phyloP scores from a whole-genome alignment of 2,113 vertebrate species.

The Eublepharis macularius region DNA sequence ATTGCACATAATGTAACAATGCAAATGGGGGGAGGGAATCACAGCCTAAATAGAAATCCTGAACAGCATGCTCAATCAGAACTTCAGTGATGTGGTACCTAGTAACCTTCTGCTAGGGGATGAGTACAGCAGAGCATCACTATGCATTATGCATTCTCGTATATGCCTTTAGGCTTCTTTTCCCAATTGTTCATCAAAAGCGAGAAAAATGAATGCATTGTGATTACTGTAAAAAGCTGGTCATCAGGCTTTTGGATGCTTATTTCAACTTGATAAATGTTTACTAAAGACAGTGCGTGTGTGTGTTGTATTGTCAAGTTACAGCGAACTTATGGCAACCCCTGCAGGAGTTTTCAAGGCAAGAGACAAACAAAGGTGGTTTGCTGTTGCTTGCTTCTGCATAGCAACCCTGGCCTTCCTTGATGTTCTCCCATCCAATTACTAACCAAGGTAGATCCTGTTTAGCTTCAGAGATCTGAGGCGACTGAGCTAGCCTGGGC shows the following conservation, averaged over 20 bases:
- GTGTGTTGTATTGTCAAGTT: too few relatives aligned
- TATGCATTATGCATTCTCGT: conserved; percentile 43
- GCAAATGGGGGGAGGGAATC: neutral
- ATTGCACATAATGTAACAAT: conserved; percentile 36
- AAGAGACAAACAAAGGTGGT: too few relatives aligned
- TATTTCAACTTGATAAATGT: neutral
- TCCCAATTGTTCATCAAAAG: conserved; percentile 21
- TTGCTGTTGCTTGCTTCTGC: too few relatives aligned
- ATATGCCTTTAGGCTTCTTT: conserved; percentile 41
- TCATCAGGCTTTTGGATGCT: neutral
- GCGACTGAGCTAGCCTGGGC: too few relatives aligned
- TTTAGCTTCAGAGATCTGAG: too few relatives aligned
- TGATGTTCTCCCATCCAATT: too few relatives aligned
- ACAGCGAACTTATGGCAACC: too few relatives aligned
- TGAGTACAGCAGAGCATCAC: conserved; percentile 52
- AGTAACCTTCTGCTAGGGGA: conserved; percentile 59
- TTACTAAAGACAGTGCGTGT: conserved; percentile 38
- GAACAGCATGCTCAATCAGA: conserved; percentile 48
- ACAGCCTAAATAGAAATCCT: conserved; percentile 40
- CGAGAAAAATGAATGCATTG: conserved; percentile 27
- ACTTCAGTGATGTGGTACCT: conserved; percentile 43
- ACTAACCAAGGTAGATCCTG: too few relatives aligned
- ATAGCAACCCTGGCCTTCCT: too few relatives aligned
- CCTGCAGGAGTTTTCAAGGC: too few relatives aligned
- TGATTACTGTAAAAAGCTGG: neutral